A percentile compares a stretch with the other conserved stretches of the same genome.
These are phyloP conservation scores for Carollia perspicillata DNA, from an alignment of 2,113 vertebrate species.

Conservation along the genomic window DNA sequence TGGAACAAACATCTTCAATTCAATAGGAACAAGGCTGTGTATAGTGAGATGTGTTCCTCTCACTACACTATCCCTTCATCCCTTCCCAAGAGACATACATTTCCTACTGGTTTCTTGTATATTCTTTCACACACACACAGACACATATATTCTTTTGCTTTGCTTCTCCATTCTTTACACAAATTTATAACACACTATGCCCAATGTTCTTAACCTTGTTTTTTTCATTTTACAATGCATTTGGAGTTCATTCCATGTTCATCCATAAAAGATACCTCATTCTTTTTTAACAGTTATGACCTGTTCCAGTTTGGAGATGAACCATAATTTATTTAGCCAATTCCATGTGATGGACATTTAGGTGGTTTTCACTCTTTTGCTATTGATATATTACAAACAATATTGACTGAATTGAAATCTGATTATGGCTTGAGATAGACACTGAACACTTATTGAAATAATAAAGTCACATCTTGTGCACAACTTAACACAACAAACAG, in stretches of 20 bases:
- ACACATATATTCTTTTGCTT: neutral
- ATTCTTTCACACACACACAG: neutral
- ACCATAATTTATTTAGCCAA: neutral
- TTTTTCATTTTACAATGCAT: neutral
- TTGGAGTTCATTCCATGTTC: neutral
- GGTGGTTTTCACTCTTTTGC: neutral
- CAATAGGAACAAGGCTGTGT: neutral
- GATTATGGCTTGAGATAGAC: neutral
- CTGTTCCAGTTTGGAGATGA: neutral
- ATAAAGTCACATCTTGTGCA: neutral
- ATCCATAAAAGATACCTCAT: neutral
- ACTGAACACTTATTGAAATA: conserved; percentile 22
- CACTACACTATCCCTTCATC: neutral
- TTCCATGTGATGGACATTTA: neutral
- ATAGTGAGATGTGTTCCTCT: neutral
- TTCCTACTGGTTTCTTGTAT: neutral
- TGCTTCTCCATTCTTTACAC: neutral
- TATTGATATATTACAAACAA: neutral
- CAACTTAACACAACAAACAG: neutral
- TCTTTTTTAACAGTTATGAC: neutral
- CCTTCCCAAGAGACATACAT: neutral
- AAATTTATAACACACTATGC: neutral
- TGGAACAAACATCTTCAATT: neutral
- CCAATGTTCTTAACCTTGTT: neutral
- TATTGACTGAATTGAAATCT: neutral